phyloP scores from a whole-genome alignment of 1,140 invertebrate genomes.

The Parasteatoda tepidariorum region DNA sequence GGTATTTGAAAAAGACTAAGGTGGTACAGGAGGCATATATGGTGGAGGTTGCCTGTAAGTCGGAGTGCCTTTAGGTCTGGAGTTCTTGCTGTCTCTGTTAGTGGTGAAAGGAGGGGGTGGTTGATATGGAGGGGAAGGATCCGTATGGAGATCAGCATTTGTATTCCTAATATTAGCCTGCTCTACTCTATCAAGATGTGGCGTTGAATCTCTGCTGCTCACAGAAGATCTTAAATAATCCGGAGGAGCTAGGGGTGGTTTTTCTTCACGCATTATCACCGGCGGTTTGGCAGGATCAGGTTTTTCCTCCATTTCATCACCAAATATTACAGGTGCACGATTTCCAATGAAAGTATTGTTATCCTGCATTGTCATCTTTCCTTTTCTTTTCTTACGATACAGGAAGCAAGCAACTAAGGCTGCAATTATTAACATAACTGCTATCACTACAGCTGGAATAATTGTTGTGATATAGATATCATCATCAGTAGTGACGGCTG shows the following conservation, averaged over 20 bases:
- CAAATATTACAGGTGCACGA: conserved; percentile 92
- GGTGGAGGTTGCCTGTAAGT: conserved; percentile 90
- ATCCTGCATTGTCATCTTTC: conserved; percentile 80
- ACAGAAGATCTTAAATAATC: conserved; percentile 76
- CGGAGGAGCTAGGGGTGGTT: conserved; percentile 84
- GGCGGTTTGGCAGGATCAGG: conserved; percentile 89
- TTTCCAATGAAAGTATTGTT: conserved; percentile 79
- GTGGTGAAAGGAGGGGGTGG: conserved; percentile 84
- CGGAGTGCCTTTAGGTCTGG: conserved; percentile 81
- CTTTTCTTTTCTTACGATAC: conserved; percentile 84
- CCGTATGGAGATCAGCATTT: conserved; percentile 62
- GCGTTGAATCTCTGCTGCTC: conserved; percentile 71
- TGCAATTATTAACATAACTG: conserved; percentile 87
- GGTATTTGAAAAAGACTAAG: conserved; percentile 72
- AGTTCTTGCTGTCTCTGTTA: conserved; percentile 74
- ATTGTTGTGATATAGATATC: conserved; percentile 92
- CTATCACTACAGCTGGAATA: conserved; percentile 88
- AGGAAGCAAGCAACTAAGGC: conserved; percentile 88
- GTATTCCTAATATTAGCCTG: conserved; percentile 65
- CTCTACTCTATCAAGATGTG: conserved; percentile 68
- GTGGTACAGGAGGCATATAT: conserved; percentile 91
- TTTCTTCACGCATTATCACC: conserved; percentile 92
- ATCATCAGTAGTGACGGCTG: conserved; percentile 70
- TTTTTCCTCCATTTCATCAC: conserved; percentile 91
- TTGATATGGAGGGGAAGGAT: conserved; percentile 74